A percentile compares a stretch with the other conserved stretches of the same genome.
Conservation (phyloP, 2,113 vertebrate genomes). For the Sinosuthora webbiana region DNA sequence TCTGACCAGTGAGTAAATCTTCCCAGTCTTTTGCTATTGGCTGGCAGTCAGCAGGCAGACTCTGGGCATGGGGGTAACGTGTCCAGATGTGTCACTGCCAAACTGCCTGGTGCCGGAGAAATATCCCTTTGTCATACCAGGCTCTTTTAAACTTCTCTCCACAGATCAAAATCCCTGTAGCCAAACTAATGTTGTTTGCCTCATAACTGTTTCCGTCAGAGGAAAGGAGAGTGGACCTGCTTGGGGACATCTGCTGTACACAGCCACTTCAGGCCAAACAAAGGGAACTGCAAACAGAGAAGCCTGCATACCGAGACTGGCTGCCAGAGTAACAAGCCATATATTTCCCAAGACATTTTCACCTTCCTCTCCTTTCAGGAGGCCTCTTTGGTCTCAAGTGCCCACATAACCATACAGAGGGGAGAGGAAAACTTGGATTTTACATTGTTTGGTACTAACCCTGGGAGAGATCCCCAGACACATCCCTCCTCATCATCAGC, state of each 20-base stretch:
- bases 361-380: neutral
- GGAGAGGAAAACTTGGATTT: neutral
- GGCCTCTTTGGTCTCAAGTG: neutral
- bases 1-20: neutral
- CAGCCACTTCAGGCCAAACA: neutral
- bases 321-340: neutral
- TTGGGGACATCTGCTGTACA: neutral
- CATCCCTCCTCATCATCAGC: neutral
- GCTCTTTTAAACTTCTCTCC: neutral
- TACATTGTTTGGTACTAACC: neutral
- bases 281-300: neutral
- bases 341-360: neutral
- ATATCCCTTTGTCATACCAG: neutral
- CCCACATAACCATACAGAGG: neutral
- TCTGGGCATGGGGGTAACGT: rapidly evolving
- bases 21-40: neutral
- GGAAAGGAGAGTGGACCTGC: neutral
- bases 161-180: neutral
- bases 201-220: neutral
- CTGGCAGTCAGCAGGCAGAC: neutral
- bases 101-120: neutral
- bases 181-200: neutral
- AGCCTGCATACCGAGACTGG: neutral
- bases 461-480: neutral
- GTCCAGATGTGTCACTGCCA: neutral